These are phyloP conservation scores for Leucania comma DNA, from an alignment of 2,888 invertebrate species.

Conservation along the genomic window DNA sequence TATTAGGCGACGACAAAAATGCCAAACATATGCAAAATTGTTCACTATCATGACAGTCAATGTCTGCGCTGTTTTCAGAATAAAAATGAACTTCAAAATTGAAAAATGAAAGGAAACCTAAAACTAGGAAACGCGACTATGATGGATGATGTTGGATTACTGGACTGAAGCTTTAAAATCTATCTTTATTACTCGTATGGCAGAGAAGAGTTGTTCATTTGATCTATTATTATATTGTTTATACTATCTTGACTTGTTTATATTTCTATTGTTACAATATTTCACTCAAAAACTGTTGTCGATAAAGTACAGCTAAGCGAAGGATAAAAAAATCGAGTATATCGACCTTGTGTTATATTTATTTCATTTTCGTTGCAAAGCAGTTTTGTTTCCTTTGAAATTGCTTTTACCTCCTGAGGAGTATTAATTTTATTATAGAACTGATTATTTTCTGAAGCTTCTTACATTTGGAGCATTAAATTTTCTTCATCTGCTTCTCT, in stretches of 20 bases:
- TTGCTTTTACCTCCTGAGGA: too few species aligned
- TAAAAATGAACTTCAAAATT: constrained; percentile 32
- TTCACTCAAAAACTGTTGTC: too few species aligned
- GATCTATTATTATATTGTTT: constrained; percentile 8
- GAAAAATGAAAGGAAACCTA: constrained; percentile 38
- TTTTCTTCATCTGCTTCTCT: too few species aligned
- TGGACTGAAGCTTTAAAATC: constrained; percentile 30
- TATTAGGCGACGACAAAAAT: not conserved
- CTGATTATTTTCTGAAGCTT: too few species aligned
- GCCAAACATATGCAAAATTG: constrained; percentile 1
- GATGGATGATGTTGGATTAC: constrained; percentile 51
- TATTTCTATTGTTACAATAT: not conserved
- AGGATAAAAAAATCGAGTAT: too few species aligned
- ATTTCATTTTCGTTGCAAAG: too few species aligned
- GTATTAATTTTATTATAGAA: too few species aligned
- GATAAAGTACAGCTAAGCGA: too few species aligned
- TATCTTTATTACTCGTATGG: constrained; percentile 29
- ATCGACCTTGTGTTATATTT: too few species aligned
- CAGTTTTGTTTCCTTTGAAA: too few species aligned
- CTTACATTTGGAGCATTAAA: too few species aligned
- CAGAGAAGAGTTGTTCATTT: constrained; percentile 3
- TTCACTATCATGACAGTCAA: constrained; percentile 7
- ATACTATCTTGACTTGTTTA: not conserved
- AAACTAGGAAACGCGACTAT: constrained; percentile 35
- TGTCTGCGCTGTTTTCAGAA: constrained; percentile 14